These are phyloP conservation scores for Eupeodes latifasciatus DNA, from an alignment of 2,888 invertebrate genomes.

Conservation along the genomic window DNA sequence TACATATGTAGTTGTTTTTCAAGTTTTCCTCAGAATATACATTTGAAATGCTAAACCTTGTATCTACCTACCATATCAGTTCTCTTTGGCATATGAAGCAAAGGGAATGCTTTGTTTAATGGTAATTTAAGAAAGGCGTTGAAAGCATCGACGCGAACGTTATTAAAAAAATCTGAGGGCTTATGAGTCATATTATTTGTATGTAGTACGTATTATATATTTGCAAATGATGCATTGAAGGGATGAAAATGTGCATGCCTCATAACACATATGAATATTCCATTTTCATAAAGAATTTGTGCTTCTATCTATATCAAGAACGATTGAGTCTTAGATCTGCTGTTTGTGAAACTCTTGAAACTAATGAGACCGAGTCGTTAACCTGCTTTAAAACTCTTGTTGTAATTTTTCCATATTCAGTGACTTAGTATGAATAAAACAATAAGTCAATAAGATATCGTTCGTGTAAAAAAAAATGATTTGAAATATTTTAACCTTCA, in stretches of 20 bases:
- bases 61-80: not conserved
- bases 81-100: slow-evolving; percentile 19
- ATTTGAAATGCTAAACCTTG: not conserved
- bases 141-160: slow-evolving; percentile 7
- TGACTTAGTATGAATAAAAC: not conserved
- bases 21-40: not conserved
- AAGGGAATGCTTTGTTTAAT: slow-evolving; percentile 31
- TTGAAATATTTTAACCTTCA: too few species aligned
- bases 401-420: not conserved
- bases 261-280: slow-evolving; percentile 44
- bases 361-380: slow-evolving; percentile 45
- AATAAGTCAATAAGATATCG: not conserved
- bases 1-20: too few species aligned
- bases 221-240: slow-evolving; percentile 54
- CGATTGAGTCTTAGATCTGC: slow-evolving; percentile 21
- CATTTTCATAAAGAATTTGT: slow-evolving; percentile 36
- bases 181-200: slow-evolving; percentile 22
- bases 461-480: not conserved
- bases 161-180: slow-evolving; percentile 44
- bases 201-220: not conserved
- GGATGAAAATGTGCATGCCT: slow-evolving; percentile 30
- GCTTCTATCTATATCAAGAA: slow-evolving; percentile 1
- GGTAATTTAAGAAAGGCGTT: slow-evolving; percentile 42
- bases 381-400: slow-evolving; percentile 13
- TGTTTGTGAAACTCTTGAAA: slow-evolving; percentile 50